Evolutionary conservation across 92 coral and sea anemone species (phyloP), one percentile per base, ranked within the genome.

Genomic region (Epizoanthus fatuus): DNA sequence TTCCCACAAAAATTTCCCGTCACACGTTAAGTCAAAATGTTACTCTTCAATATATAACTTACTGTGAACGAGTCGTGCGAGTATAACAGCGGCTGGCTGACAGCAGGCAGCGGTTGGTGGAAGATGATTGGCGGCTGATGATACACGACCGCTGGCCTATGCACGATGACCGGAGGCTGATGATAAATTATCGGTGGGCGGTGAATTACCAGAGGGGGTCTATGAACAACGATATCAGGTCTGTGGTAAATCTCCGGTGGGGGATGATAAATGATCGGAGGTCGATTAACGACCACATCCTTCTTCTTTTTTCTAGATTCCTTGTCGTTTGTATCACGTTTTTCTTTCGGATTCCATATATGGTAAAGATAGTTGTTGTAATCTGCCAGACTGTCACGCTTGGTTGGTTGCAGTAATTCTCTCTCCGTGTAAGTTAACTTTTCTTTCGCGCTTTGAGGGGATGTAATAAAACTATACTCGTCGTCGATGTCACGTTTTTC

Each of bases 121-220:
- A 97, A 97, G n/a, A 97, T 91, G 70, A 97, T 97, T 54, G 99
- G 99, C 22, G 98, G 97, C 71, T 97, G 99, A 87, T 96, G 97
- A 77, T 97, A 97, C 62, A 97, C 99, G 42, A 97, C 99, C 38
- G 99, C 99, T 16, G 99, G 99, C 13, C 99, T 93, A 85, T 97
- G 99, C 3, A 97, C 95, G 40, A 97, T 96, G 57, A 97, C 99
- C 3, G 99, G 99, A 0, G 99, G 96, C 86, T 97, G 99, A 69
- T 97, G 99, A 81, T 97, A 97, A 69, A 97, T 92, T 17, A 97
- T 95, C 32, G 99, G 99, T 55, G 99, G 98, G 37, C 99, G 89
- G 80, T 97, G 99, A 19, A 97, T 95, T 5, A 97, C 98, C n/a
- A 97, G 88, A n/a, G 99, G 99, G 38, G 99, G 97, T 7, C 99